Evolutionary conservation across 2,888 invertebrate species (phyloP).

Genomic region (Xylota segnis): DNA sequence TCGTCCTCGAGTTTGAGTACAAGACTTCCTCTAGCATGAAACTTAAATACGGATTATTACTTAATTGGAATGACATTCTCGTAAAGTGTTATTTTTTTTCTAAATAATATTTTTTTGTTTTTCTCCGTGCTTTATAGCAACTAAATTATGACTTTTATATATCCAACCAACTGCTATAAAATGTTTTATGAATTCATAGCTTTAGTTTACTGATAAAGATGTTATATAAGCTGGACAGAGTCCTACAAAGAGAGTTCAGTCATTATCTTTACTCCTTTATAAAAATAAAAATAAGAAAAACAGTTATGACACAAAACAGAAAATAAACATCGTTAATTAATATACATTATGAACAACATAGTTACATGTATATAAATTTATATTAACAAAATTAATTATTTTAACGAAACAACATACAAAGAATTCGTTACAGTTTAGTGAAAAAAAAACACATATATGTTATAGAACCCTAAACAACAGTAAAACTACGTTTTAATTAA

Average conservation of each 20-base stretch:
- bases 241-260: background rate
- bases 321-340: background rate
- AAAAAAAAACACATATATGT: background rate
- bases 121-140: no score
- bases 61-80: no score
- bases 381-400: background rate
- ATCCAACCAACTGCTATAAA: background rate
- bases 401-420: background rate
- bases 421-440: constrained; percentile 19
- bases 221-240: background rate
- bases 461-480: background rate
- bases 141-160: no score
- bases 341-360: background rate
- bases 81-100: no score
- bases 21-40: no score
- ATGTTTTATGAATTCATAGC: background rate
- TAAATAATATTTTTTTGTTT: no score
- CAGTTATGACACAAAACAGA: background rate
- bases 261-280: background rate
- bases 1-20: no score
- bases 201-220: background rate
- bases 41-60: no score
- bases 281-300: background rate
- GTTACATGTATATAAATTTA: background rate
- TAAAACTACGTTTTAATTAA: constrained; percentile 8